A percentile compares a stretch with the other conserved stretches of the same genome.
These are phyloP conservation scores for Diarsia rubi DNA, from an alignment of 2,888 invertebrate genomes.

Conservation along the genomic window DNA sequence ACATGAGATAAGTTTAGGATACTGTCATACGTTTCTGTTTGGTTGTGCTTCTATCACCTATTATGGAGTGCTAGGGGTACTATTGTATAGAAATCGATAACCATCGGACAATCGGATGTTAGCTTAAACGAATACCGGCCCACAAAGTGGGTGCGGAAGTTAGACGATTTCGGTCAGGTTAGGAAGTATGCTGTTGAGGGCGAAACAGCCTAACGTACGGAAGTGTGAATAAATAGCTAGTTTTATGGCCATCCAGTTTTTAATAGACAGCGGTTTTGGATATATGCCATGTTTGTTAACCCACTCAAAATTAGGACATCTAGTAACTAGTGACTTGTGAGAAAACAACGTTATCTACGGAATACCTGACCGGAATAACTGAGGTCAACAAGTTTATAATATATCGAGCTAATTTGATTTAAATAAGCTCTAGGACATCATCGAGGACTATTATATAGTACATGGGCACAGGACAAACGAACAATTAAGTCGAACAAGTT, in stretches of 20 bases:
- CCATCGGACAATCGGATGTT: background rate
- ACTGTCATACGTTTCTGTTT: background rate
- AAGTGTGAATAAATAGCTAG: background rate
- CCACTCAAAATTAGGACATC: background rate
- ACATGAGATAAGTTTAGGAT: too few relatives aligned
- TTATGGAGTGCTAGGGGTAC: background rate
- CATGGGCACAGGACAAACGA: background rate
- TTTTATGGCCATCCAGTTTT: background rate
- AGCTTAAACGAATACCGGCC: background rate
- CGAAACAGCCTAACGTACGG: constrained; percentile 2
- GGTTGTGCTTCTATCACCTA: too few relatives aligned
- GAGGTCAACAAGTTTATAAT: background rate
- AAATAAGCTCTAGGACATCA: background rate
- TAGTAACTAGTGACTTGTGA: background rate
- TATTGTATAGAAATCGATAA: background rate
- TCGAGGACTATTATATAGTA: background rate
- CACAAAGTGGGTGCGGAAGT: constrained; percentile 4
- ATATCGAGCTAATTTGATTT: background rate
- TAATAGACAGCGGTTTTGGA: background rate
- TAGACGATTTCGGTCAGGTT: constrained; percentile 3
- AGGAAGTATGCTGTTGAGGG: constrained; percentile 1
- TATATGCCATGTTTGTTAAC: background rate
- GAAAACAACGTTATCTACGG: background rate
- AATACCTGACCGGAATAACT: background rate
- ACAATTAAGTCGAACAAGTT: background rate